Evolutionary conservation across 2,888 invertebrate genomes (phyloP).

Genomic region (Drosophila longiperda): DNA sequence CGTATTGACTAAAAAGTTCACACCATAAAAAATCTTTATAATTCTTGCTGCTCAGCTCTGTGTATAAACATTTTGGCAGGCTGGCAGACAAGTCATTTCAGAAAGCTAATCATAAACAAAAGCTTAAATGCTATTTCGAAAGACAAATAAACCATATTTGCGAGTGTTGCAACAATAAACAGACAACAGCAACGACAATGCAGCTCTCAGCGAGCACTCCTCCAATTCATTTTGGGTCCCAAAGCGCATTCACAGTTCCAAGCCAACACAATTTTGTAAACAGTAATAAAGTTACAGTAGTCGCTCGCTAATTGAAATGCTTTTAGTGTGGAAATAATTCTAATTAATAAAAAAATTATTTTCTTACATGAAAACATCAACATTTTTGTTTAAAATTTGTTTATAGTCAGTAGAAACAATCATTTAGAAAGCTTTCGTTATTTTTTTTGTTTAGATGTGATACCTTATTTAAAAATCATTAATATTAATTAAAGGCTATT

Average conservation of each 20-base stretch:
- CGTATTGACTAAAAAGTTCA: conserved; percentile 25
- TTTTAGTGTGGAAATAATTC: background rate
- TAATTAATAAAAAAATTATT: background rate
- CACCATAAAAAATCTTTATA: conserved; percentile 36
- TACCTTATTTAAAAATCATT: too few relatives aligned
- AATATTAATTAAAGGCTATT: too few relatives aligned
- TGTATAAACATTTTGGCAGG: conserved; percentile 40
- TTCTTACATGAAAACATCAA: background rate
- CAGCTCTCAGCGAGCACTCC: conserved; percentile 25
- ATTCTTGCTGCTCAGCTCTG: conserved; percentile 16
- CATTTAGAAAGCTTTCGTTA: too few relatives aligned
- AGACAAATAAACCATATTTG: conserved; percentile 59
- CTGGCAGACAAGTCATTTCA: conserved; percentile 31
- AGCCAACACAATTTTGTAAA: background rate
- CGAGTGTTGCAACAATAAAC: conserved; percentile 49
- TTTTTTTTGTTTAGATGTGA: too few relatives aligned
- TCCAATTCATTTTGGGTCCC: conserved; percentile 5
- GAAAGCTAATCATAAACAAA: conserved; percentile 63
- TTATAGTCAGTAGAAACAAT: background rate
- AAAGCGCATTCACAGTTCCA: background rate
- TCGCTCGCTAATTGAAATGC: background rate
- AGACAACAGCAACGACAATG: conserved; percentile 19
- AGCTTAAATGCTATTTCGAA: conserved; percentile 42
- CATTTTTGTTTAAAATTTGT: background rate
- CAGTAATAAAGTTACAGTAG: conserved; percentile 6